Evolutionary conservation across 2,888 invertebrate species (phyloP).

Genomic region (Kryphioiulus occultus): DNA sequence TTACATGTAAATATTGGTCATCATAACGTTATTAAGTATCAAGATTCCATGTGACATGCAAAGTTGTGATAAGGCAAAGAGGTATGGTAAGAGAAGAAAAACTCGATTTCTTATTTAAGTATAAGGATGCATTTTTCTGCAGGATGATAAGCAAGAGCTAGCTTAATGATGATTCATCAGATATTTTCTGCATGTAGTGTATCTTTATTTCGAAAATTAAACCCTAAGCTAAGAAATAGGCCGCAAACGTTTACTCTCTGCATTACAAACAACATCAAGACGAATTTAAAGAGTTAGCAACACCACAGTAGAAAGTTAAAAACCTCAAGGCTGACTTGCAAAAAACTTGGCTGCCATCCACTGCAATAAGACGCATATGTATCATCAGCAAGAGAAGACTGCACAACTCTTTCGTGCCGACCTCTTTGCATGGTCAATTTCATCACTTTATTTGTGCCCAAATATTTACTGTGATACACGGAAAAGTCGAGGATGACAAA

Average conservation of each 20-base stretch:
- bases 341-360: neutral
- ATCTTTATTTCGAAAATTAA: neutral
- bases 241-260: neutral
- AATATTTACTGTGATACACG: neutral
- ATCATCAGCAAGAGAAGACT: neutral
- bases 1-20: no score
- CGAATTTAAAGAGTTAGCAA: neutral
- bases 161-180: neutral
- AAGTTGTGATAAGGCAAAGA: neutral
- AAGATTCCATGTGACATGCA: neutral
- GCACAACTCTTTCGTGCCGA: neutral
- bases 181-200: neutral
- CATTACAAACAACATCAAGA: neutral
- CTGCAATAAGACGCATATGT: neutral
- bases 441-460: constrained; percentile 1
- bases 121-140: neutral
- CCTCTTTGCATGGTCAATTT: neutral
- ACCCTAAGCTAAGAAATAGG: neutral
- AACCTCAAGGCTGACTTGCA: neutral
- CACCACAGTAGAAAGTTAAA: constrained; percentile 11
- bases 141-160: neutral
- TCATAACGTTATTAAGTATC: neutral
- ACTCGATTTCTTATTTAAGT: no score
- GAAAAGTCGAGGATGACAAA: neutral
- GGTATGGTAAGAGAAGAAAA: neutral